Base-by-base conservation (phyloP, 2,797 vertebrate species). In the Prunella strophiata region DNA sequence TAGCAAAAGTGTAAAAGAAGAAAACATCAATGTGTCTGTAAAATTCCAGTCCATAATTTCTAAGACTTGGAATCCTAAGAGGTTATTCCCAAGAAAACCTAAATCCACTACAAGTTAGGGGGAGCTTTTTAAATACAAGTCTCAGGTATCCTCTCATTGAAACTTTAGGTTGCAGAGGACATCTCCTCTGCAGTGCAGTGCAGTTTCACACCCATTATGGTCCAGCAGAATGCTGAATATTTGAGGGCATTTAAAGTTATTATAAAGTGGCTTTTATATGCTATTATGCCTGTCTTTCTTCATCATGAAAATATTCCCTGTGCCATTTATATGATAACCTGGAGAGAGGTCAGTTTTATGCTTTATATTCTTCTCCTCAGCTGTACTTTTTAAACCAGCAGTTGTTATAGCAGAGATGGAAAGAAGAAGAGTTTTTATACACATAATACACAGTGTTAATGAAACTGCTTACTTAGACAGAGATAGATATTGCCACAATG, bases 31-130 rank as follows among this genome's bases (percentile, higher is more conserved):
- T 21, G 10, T 54, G 13, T n/a, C 83, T 61, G 62, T 83, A 76
- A 93, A 95, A 96, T 95, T 80, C 38, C 47, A 70, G 42, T n/a
- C 70, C 42, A n/a, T 79, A 74, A 48, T 63, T 93, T 67, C 67
- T 45, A 71, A 93, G 71, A 78, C 66, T 89, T 9, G 17, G 67
- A 92, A 65, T 74, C 20, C 57, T 87, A 73, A 87, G 57, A 78
- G 29, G 42, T 72, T 78, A 34, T 91, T 91, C 82, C 81, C 51
- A 85, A 91, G 15, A 61, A 94, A 93, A 89, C n/a, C 26, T 89
- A 86, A 95, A 57, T 67, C 10, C 8, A 48, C 36, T 27, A 8
- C 48, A n/a, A 43, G 10, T n/a, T 15, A 17, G 11, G 17, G 12
- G 21, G 2, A 58, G 1, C 6, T 76, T 63, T 81, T 34, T 4